phyloP scores from a whole-genome alignment of 2,113 vertebrate genomes.

The Brachyistius frenatus region DNA sequence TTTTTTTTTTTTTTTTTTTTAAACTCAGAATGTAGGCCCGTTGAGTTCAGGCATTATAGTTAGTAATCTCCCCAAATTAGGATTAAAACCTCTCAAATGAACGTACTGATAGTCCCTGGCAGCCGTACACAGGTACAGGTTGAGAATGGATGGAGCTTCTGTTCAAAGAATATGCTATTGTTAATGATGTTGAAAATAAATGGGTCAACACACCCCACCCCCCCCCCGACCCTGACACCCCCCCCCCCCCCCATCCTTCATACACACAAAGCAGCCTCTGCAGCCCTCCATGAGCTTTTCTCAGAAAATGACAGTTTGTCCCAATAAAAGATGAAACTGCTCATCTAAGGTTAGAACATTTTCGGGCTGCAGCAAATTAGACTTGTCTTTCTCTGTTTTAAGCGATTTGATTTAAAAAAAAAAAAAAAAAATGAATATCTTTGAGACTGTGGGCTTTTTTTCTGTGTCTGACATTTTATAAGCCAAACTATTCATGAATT shows the following conservation, averaged over 20 bases:
- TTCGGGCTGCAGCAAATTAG: too few species aligned
- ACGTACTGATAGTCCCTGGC: background rate
- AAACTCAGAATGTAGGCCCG: too few species aligned
- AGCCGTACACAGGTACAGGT: background rate
- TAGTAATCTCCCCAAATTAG: background rate
- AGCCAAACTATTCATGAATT: too few species aligned
- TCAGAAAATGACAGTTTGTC: slow-evolving; percentile 14
- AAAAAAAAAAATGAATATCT: too few species aligned
- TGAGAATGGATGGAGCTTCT: background rate
- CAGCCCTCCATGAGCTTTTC: slow-evolving; percentile 6
- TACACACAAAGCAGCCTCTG: background rate
- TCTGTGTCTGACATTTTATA: too few species aligned
- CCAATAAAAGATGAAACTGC: slow-evolving; percentile 1
- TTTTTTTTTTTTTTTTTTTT: too few species aligned
- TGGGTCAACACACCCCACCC: slow-evolving; percentile 35
- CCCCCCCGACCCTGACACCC: too few species aligned
- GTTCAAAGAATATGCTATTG: slow-evolving; percentile 25
- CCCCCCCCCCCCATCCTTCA: background rate
- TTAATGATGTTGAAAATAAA: slow-evolving; percentile 49
- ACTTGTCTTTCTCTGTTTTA: too few species aligned
- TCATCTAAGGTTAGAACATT: too few species aligned
- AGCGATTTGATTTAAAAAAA: too few species aligned
- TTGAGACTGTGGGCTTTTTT: too few species aligned
- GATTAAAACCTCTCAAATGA: background rate
- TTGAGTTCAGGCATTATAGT: background rate